A percentile compares a stretch with the other conserved stretches of the same genome.
phyloP scores from a whole-genome alignment of 2,797 vertebrate genomes.

The Myotis vivesi region DNA sequence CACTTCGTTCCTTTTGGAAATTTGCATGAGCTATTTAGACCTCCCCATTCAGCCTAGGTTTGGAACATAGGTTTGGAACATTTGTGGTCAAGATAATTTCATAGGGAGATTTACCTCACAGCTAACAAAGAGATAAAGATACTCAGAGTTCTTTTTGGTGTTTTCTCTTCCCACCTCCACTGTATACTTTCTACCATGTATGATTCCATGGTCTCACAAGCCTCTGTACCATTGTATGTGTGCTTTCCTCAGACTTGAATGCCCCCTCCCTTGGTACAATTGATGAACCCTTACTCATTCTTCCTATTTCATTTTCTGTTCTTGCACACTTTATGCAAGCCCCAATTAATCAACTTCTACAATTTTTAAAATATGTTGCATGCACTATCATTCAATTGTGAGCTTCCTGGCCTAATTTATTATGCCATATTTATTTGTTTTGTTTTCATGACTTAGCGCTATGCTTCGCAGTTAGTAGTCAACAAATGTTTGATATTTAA shows the following conservation, averaged over 20 bases:
- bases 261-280: neutral
- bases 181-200: neutral
- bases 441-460: neutral
- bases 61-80: neutral
- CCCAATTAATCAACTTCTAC: neutral
- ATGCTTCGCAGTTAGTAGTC: neutral
- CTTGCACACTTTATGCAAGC: neutral
- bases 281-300: neutral
- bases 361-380: neutral
- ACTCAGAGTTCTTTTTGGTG: neutral
- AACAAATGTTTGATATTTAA: neutral
- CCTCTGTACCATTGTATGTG: neutral
- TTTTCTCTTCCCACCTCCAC: neutral
- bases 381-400: neutral
- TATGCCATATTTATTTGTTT: neutral
- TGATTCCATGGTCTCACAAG: neutral
- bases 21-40: neutral
- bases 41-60: neutral
- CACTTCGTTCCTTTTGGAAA: neutral
- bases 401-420: neutral
- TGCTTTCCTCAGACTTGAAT: neutral
- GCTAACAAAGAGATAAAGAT: neutral
- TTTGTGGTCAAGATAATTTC: neutral
- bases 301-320: neutral
- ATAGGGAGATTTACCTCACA: neutral